A percentile compares a stretch with the other conserved stretches of the same genome.
phyloP scores from a whole-genome alignment of 2,797 vertebrate species.

The Eidolon dupreanum region DNA sequence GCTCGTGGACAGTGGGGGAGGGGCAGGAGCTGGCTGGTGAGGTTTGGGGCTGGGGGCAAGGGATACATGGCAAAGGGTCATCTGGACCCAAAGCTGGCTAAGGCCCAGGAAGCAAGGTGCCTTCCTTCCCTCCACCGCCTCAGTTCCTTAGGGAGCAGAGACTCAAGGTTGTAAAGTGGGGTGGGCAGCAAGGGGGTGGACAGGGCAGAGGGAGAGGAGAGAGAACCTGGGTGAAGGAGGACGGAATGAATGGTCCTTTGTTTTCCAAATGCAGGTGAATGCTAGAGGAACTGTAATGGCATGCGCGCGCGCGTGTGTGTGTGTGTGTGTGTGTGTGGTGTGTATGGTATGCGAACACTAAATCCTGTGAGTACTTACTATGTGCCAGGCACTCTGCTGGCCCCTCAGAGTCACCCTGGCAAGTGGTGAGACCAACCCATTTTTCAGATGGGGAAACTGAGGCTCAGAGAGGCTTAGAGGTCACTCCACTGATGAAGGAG shows the following conservation, averaged over 20 bases:
- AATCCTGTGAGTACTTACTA: neutral
- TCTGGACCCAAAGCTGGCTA: neutral
- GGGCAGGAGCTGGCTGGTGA: slow-evolving; percentile 68
- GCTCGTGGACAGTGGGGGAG: slow-evolving; percentile 86
- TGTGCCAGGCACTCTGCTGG: neutral
- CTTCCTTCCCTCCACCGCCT: neutral
- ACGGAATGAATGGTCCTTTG: neutral
- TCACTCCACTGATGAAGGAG: neutral
- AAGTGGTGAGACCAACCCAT: neutral
- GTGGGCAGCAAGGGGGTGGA: neutral
- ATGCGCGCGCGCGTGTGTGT: neutral
- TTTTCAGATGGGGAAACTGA: slow-evolving; percentile 43
- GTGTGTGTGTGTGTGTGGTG: neutral
- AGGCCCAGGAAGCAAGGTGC: neutral
- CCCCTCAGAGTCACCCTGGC: neutral
- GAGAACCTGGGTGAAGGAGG: neutral
- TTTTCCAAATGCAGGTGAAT: neutral
- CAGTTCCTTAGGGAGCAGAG: neutral
- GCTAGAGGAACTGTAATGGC: neutral
- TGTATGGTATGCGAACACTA: neutral
- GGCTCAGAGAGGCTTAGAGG: neutral
- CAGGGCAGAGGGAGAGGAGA: neutral
- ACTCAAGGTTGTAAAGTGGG: neutral
- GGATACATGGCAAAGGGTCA: neutral
- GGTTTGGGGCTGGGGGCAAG: neutral